Evolutionary conservation across 2,888 invertebrate species (phyloP), one percentile per base, ranked within the genome.

Genomic region (Heliconius aoede): DNA sequence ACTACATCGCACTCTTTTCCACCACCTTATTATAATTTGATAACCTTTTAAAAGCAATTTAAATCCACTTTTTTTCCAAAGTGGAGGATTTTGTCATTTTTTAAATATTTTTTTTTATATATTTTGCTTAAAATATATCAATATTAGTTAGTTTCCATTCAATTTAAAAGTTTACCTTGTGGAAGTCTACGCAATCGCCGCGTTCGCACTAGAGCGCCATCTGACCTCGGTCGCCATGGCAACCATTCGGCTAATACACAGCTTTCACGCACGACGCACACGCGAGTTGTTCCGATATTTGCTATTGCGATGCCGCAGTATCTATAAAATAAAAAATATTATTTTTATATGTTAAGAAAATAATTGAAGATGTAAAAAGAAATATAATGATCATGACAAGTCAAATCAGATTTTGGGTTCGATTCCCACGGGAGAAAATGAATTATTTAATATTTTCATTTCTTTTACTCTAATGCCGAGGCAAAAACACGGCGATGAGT

Each of bases 191-290:
- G 86, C 3, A 95, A 83, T 4, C 92, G 86, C n/a, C 94, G 86
- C 1, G 92, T 94, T 67, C 94, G 89, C 46, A 93, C 91, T 1
- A 93, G 84, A 0, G 92, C 95, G 0, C 95, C 95, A 77, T 95
- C 95, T 24, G 93, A 88, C 3, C 95, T 88, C 1, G 95, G 93
- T 78, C 91, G 85, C 96, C 96, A 96, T 74, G 95, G 93, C 72
- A 95, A 89, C 96, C 95, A 96, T 74, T 95, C 95, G 1, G 93
- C 95, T 62, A 95, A 87, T 3, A 88, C 86, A 82, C 96, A 96
- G 83, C 95, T 94, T 79, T 95, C 95, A 0, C 90, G 89, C 72
- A 95, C 90, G 32, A 95, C 92, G 82, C 96, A 96, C 24, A 95
- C 93, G 13, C 94, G 88, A 0, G 87, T 85, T 1, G 89, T 89